Percentiles rank a stretch among this genome's conserved stretches.
Conservation (phyloP, 1,140 invertebrate genomes). For the Euura saliciscinereae region DNA sequence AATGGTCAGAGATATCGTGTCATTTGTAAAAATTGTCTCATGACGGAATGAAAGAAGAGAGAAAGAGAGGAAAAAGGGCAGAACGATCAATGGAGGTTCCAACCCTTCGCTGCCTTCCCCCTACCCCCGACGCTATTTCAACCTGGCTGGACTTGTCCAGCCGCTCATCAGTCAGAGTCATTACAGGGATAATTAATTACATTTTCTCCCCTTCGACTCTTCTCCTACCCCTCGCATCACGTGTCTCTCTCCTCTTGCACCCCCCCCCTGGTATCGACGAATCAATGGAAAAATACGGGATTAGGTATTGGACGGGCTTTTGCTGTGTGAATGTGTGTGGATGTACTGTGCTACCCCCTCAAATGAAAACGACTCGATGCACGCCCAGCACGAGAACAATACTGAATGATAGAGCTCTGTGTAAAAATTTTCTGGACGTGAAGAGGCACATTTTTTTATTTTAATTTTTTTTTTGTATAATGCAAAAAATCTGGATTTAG, state of each 20-base stretch:
- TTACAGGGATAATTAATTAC: conserved; percentile 64
- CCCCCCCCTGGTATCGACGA: not conserved
- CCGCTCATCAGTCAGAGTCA: conserved; percentile 63
- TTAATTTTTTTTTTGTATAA: no score
- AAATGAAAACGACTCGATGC: not conserved
- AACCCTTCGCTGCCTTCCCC: conserved; percentile 41
- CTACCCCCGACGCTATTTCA: conserved; percentile 50
- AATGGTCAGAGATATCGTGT: no score
- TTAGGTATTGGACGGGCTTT: conserved; percentile 10
- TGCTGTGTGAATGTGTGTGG: not conserved
- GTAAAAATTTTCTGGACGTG: not conserved
- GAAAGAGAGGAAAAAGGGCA: no score
- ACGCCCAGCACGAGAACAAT: not conserved
- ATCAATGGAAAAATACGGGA: conserved; percentile 18
- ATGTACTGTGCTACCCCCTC: not conserved
- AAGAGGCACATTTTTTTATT: not conserved
- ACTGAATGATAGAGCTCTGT: not conserved
- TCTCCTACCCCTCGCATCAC: conserved; percentile 23
- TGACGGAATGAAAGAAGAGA: no score
- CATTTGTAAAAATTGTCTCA: no score
- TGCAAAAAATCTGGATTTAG: conserved; percentile 36
- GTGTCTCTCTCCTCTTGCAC: not conserved
- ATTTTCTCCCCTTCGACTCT: conserved; percentile 55
- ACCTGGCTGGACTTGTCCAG: conserved; percentile 60
- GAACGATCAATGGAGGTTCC: conserved; percentile 33